Conservation (phyloP, 2,797 vertebrate genomes). For the Kryptopterus vitreolus region DNA sequence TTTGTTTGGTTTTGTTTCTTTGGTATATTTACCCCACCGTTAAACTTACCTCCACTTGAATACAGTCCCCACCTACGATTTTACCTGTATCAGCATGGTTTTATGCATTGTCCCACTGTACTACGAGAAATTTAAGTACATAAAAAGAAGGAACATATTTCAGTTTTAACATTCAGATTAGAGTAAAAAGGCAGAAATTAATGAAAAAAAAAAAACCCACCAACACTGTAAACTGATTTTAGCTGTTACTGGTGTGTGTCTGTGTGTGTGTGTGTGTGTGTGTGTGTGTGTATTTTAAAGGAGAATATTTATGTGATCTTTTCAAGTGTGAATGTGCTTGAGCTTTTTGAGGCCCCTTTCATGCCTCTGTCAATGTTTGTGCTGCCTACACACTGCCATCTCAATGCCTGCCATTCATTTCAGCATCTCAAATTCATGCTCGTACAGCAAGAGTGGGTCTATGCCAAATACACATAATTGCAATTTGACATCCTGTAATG, state of each 20-base stretch:
- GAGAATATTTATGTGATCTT: not conserved
- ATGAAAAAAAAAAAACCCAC: not conserved
- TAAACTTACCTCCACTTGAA: too few relatives aligned
- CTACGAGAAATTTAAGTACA: not conserved
- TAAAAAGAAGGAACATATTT: not conserved
- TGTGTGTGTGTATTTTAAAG: not conserved
- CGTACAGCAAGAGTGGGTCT: not conserved
- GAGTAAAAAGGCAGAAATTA: not conserved
- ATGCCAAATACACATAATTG: conserved; percentile 21
- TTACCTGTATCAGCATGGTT: not conserved
- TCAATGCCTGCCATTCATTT: not conserved
- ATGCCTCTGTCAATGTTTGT: not conserved
- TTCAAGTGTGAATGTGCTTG: not conserved
- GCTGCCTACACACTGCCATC: conserved; percentile 7
- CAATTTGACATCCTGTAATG: not conserved
- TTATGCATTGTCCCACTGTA: not conserved
- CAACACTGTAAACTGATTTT: not conserved
- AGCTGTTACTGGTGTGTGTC: not conserved
- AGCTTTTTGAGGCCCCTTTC: not conserved
- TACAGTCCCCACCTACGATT: too few relatives aligned
- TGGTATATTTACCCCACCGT: too few relatives aligned
- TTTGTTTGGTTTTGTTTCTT: too few relatives aligned
- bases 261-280: too few relatives aligned
- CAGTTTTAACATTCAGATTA: not conserved
- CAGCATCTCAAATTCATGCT: not conserved